Conservation (phyloP, 2,797 vertebrate species). For the Gymnoscopelus microlampas region DNA sequence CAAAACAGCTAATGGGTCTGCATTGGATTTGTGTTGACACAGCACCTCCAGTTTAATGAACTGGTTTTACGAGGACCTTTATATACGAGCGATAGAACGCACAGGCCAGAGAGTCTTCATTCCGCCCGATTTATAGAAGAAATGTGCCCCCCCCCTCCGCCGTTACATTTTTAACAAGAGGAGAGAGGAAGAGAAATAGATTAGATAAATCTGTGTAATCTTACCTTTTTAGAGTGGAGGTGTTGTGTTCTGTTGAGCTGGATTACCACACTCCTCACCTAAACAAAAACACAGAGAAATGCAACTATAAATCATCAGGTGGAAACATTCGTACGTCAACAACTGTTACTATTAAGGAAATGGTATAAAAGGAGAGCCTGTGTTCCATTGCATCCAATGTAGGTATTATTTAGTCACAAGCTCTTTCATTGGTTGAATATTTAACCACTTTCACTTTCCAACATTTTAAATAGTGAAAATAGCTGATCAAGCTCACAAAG, state of each 20-base stretch:
- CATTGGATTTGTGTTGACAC: slow-evolving; percentile 49
- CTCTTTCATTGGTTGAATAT: too few species aligned
- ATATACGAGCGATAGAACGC: slow-evolving; percentile 28
- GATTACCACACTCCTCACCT: slow-evolving; percentile 42
- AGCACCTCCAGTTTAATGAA: slow-evolving; percentile 57
- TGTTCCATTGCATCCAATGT: too few species aligned
- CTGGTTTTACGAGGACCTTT: slow-evolving; percentile 44
- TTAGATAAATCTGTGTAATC: not conserved
- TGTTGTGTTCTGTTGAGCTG: slow-evolving; percentile 31
- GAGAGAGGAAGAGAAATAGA: not conserved
- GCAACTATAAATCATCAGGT: not conserved
- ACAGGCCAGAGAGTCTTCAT: slow-evolving; percentile 18
- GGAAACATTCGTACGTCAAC: too few species aligned
- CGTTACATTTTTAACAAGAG: too few species aligned
- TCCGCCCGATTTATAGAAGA: slow-evolving; percentile 8
- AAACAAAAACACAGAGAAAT: slow-evolving; percentile 28
- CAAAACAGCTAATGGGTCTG: slow-evolving; percentile 26
- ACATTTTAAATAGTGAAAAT: too few species aligned
- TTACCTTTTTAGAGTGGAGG: slow-evolving; percentile 53
- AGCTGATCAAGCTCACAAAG: too few species aligned
- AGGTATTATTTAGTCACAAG: too few species aligned
- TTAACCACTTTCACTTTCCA: too few species aligned
- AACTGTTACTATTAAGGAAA: too few species aligned
- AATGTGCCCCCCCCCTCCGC: too few species aligned
- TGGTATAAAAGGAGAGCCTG: too few species aligned